Evolutionary conservation across 2,888 invertebrate genomes (phyloP).

Genomic region (Hirtodrosophila confusa): DNA sequence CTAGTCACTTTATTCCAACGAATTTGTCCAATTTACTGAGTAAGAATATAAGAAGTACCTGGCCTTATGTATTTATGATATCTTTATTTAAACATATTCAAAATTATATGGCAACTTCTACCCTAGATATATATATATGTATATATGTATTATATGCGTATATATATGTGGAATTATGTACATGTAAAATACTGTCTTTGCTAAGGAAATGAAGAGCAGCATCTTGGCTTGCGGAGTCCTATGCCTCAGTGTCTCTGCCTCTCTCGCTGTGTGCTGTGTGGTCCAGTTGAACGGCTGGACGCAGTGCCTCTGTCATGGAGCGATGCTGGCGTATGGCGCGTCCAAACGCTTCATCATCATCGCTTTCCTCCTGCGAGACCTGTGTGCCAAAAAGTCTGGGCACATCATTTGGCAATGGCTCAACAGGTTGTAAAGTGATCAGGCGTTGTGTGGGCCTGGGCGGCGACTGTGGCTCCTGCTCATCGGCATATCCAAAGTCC

Average conservation of each 20-base stretch:
- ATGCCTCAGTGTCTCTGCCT: slow-evolving; percentile 49
- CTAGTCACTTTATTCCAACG: too few species aligned
- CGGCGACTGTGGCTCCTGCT: slow-evolving; percentile 16
- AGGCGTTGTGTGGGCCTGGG: slow-evolving; percentile 65
- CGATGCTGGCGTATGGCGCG: slow-evolving; percentile 86
- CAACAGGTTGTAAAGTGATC: slow-evolving; percentile 20
- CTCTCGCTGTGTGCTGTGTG: neutral
- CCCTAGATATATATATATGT: slow-evolving; percentile 14
- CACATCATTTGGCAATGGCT: slow-evolving; percentile 13
- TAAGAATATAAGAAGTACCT: too few species aligned
- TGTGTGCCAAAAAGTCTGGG: slow-evolving; percentile 72
- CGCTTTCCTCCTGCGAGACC: slow-evolving; percentile 63
- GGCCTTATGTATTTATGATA: slow-evolving; percentile 15
- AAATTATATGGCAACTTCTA: slow-evolving; percentile 53
- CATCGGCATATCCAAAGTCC: slow-evolving; percentile 27
- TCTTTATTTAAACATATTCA: slow-evolving; percentile 56
- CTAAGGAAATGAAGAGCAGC: slow-evolving; percentile 62
- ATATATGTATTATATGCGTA: slow-evolving; percentile 1
- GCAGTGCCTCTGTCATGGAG: slow-evolving; percentile 81
- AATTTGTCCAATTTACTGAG: neutral
- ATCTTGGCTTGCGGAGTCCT: slow-evolving; percentile 27
- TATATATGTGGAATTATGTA: slow-evolving; percentile 42
- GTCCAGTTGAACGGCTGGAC: slow-evolving; percentile 26
- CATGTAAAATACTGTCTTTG: slow-evolving; percentile 66
- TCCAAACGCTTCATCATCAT: slow-evolving; percentile 48